Conservation (phyloP, 2,797 vertebrate genomes). For the Echeneis naucrates region DNA sequence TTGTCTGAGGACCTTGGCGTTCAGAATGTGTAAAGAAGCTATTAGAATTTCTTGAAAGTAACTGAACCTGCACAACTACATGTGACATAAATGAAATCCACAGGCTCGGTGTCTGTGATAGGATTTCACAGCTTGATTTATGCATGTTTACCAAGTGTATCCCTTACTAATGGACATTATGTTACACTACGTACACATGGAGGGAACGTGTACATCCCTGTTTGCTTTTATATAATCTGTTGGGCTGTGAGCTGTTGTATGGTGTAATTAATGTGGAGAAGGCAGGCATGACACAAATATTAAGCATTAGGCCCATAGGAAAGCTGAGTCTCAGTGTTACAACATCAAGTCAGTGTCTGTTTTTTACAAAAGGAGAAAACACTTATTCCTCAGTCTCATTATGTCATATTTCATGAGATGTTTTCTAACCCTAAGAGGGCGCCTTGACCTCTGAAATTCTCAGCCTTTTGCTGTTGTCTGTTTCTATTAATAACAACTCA, state of each 20-base stretch:
- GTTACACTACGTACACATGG: neutral
- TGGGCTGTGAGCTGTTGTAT: neutral
- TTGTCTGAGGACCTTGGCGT: slow-evolving; percentile 15
- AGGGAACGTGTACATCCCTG: neutral
- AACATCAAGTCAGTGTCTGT: neutral
- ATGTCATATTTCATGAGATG: slow-evolving; percentile 23
- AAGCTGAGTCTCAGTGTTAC: neutral
- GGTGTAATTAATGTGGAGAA: neutral
- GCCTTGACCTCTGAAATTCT: slow-evolving; percentile 25
- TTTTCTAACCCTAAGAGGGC: slow-evolving; percentile 7
- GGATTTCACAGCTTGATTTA: slow-evolving; percentile 33
- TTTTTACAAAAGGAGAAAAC: neutral
- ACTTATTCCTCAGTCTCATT: slow-evolving; percentile 7
- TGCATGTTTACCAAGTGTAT: slow-evolving; percentile 10
- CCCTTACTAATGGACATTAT: neutral
- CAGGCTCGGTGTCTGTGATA: slow-evolving; percentile 1
- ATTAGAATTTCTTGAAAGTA: slow-evolving; percentile 23
- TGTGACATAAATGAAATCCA: slow-evolving; percentile 42
- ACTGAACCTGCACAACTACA: slow-evolving; percentile 17
- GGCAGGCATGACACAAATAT: neutral
- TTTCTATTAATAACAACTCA: slow-evolving; percentile 57
- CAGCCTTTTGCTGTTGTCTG: slow-evolving; percentile 30
- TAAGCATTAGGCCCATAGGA: neutral
- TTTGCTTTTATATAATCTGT: neutral
- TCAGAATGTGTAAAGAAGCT: slow-evolving; percentile 20